A percentile compares a stretch with the other conserved stretches of the same genome.
Conservation (phyloP, 2,888 invertebrate genomes). For the Diadromus collaris region DNA sequence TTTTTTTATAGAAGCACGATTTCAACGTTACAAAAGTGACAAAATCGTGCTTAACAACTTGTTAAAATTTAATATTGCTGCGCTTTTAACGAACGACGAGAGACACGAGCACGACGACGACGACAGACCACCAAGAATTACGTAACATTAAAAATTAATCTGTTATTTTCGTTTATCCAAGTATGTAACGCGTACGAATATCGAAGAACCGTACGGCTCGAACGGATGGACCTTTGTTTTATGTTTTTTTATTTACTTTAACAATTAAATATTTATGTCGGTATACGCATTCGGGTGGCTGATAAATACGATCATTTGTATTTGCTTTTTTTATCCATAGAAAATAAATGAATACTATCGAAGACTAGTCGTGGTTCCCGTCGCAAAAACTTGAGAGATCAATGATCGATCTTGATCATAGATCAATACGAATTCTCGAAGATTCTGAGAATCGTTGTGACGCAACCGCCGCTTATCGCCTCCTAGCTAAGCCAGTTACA, state of each 20-base stretch:
- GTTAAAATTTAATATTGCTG: constrained; percentile 30
- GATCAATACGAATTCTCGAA: constrained; percentile 43
- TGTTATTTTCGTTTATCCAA: constrained; percentile 17
- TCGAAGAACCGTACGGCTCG: constrained; percentile 24
- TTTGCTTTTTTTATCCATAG: constrained; percentile 28
- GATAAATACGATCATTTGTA: neutral
- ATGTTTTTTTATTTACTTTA: neutral
- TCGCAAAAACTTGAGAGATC: constrained; percentile 58
- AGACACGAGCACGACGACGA: constrained; percentile 51
- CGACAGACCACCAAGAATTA: constrained; percentile 50
- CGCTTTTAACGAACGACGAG: constrained; percentile 48
- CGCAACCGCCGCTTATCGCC: constrained; percentile 53
- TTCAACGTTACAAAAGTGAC: neutral
- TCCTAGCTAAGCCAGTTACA: constrained; percentile 63
- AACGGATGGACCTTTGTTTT: constrained; percentile 31
- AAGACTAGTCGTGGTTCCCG: constrained; percentile 72
- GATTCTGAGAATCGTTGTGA: constrained; percentile 51
- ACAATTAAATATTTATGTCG: constrained; percentile 6
- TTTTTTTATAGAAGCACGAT: constrained; percentile 16
- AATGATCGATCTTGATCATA: constrained; percentile 31
- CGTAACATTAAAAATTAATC: constrained; percentile 51
- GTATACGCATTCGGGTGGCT: constrained; percentile 9
- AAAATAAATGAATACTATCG: constrained; percentile 71
- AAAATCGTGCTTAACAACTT: neutral
- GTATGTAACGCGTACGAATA: constrained; percentile 27